Percentiles rank a stretch among this genome's conserved stretches.
phyloP scores from a whole-genome alignment of 2,888 invertebrate species.

The Dilophus febrilis region DNA sequence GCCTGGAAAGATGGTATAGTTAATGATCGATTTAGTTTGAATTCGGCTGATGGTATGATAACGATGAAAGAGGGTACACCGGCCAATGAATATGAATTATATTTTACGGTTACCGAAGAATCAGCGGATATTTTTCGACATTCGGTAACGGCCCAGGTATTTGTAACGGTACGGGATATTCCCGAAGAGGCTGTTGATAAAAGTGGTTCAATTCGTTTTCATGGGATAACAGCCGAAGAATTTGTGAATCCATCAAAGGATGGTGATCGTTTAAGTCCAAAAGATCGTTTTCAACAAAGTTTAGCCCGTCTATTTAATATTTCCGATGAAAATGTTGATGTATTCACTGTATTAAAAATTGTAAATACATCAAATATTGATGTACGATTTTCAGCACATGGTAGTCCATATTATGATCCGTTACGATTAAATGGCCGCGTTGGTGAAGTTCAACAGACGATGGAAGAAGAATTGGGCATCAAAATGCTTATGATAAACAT shows the following conservation, averaged over 20 bases:
- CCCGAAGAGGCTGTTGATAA: slow-evolving; percentile 83
- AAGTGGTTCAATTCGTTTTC: slow-evolving; percentile 79
- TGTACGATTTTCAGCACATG: slow-evolving; percentile 82
- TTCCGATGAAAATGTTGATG: slow-evolving; percentile 69
- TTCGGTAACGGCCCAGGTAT: slow-evolving; percentile 67
- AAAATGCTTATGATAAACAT: slow-evolving; percentile 78
- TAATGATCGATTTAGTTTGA: slow-evolving; percentile 53
- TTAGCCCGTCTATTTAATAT: slow-evolving; percentile 59
- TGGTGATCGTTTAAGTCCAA: slow-evolving; percentile 19
- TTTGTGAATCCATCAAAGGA: slow-evolving; percentile 45
- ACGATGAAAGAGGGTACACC: slow-evolving; percentile 63
- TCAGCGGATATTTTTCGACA: slow-evolving; percentile 41
- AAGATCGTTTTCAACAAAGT: slow-evolving; percentile 32
- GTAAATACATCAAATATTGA: slow-evolving; percentile 49
- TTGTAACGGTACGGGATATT: slow-evolving; percentile 71
- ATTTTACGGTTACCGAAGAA: slow-evolving; percentile 58
- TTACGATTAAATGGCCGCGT: slow-evolving; percentile 76
- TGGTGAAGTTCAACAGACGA: slow-evolving; percentile 48
- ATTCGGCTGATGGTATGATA: slow-evolving; percentile 68
- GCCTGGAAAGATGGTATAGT: slow-evolving; percentile 37
- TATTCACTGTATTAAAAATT: slow-evolving; percentile 75
- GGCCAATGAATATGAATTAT: slow-evolving; percentile 56
- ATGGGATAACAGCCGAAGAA: slow-evolving; percentile 66
- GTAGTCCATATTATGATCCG: slow-evolving; percentile 81
- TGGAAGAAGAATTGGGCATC: slow-evolving; percentile 53